A percentile compares a stretch with the other conserved stretches of the same genome.
These are phyloP conservation scores for Aphelinus atriplicis DNA, from an alignment of 1,140 invertebrate genomes.

Conservation along the genomic window DNA sequence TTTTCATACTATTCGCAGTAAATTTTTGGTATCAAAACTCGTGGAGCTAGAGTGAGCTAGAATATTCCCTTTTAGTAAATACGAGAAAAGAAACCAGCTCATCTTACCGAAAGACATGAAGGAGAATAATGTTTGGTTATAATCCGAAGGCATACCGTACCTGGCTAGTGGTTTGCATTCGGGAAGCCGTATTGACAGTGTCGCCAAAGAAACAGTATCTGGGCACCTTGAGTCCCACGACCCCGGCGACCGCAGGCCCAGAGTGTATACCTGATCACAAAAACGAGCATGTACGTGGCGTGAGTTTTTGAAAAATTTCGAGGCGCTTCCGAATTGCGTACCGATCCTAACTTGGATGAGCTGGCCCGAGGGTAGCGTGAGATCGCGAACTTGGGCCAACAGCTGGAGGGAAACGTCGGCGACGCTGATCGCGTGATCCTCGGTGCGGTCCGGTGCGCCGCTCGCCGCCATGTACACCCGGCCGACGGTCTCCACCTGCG, in stretches of 20 bases:
- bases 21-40: too few species aligned
- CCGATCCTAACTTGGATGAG: slow-evolving; percentile 74
- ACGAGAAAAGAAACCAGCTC: too few species aligned
- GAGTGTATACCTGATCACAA: slow-evolving; percentile 71
- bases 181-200: slow-evolving; percentile 85
- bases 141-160: slow-evolving; percentile 60
- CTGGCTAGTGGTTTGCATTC: slow-evolving; percentile 84
- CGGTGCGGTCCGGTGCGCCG: slow-evolving; percentile 81
- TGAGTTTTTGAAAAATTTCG: not conserved
- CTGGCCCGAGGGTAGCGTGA: slow-evolving; percentile 67
- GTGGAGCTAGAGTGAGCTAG: too few species aligned
- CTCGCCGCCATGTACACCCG: slow-evolving; percentile 89
- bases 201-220: slow-evolving; percentile 87
- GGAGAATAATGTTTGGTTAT: not conserved
- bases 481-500: slow-evolving; percentile 86
- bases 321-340: slow-evolving; percentile 42
- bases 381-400: slow-evolving; percentile 68
- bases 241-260: slow-evolving; percentile 84
- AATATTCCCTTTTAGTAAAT: too few species aligned
- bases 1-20: too few species aligned
- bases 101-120: too few species aligned
- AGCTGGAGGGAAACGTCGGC: slow-evolving; percentile 79
- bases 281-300: not conserved
- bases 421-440: slow-evolving; percentile 81
- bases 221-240: slow-evolving; percentile 80